Conservation (phyloP, 2,888 invertebrate species). For the Calameuta filiformis region DNA sequence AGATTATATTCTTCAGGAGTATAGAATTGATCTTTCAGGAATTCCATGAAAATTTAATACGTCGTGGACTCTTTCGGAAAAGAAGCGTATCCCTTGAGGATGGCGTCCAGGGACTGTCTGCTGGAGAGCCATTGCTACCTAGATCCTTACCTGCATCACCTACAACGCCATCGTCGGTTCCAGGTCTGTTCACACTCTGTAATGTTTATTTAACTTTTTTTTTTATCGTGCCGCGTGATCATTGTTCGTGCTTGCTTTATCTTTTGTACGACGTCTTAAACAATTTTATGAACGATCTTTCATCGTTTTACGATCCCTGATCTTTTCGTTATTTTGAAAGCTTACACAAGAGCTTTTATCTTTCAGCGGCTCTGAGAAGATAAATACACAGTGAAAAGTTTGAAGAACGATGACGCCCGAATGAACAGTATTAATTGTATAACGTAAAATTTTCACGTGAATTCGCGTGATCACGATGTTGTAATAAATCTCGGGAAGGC, state of each 20-base stretch:
- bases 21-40: slow-evolving; percentile 66
- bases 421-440: not conserved
- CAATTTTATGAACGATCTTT: not conserved
- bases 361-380: not conserved
- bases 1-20: not conserved
- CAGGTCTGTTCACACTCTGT: slow-evolving; percentile 33
- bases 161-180: slow-evolving; percentile 57
- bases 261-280: not conserved
- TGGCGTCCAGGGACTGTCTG: slow-evolving; percentile 60
- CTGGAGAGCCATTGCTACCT: slow-evolving; percentile 63
- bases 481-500: not conserved
- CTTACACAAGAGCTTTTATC: not conserved
- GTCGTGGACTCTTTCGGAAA: slow-evolving; percentile 80
- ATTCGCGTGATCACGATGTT: not conserved
- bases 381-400: not conserved
- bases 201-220: not conserved
- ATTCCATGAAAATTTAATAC: slow-evolving; percentile 84
- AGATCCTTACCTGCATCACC: slow-evolving; percentile 78
- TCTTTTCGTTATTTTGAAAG: not conserved
- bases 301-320: not conserved
- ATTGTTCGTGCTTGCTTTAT: not conserved
- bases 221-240: not conserved
- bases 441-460: not conserved
- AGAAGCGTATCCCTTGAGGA: slow-evolving; percentile 81
- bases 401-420: not conserved